phyloP scores from a whole-genome alignment of 2,888 invertebrate genomes.

The Thelaira solivaga region DNA sequence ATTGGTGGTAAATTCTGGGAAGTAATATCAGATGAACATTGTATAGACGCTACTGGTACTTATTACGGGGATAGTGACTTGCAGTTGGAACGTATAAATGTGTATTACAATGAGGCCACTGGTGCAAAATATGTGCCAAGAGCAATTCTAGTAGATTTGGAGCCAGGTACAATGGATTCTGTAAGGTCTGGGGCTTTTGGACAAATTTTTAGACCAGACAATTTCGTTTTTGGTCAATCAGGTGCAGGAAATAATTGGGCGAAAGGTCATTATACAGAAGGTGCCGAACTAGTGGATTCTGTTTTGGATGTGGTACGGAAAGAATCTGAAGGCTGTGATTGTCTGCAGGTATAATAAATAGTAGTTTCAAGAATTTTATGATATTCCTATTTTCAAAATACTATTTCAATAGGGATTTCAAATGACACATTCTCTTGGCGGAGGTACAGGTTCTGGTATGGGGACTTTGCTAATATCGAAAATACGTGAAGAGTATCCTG shows the following conservation, averaged over 20 bases:
- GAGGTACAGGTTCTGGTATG: conserved; percentile 93
- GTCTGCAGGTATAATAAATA: conserved; percentile 80
- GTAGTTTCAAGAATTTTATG: not conserved
- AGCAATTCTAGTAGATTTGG: conserved; percentile 94
- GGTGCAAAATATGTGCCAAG: conserved; percentile 96
- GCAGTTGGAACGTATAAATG: conserved; percentile 95
- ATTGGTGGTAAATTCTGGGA: conserved; percentile 98
- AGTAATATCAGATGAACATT: conserved; percentile 96
- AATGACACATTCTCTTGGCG: conserved; percentile 89
- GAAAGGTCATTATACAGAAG: conserved; percentile 96
- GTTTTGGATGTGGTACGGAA: conserved; percentile 90
- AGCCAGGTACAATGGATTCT: conserved; percentile 98
- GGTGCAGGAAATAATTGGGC: conserved; percentile 94
- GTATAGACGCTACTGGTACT: conserved; percentile 93
- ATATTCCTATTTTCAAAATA: not conserved
- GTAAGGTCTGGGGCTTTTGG: conserved; percentile 95
- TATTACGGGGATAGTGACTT: conserved; percentile 94
- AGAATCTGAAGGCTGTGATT: conserved; percentile 94
- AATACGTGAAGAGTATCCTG: conserved; percentile 92
- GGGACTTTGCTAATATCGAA: conserved; percentile 92
- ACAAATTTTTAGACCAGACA: conserved; percentile 96
- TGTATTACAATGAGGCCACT: conserved; percentile 96
- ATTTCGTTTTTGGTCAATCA: conserved; percentile 94
- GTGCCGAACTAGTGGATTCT: conserved; percentile 91
- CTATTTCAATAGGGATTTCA: conserved; percentile 81